Conservation (phyloP, 2,888 invertebrate species). For the Blastobasis adustella region DNA sequence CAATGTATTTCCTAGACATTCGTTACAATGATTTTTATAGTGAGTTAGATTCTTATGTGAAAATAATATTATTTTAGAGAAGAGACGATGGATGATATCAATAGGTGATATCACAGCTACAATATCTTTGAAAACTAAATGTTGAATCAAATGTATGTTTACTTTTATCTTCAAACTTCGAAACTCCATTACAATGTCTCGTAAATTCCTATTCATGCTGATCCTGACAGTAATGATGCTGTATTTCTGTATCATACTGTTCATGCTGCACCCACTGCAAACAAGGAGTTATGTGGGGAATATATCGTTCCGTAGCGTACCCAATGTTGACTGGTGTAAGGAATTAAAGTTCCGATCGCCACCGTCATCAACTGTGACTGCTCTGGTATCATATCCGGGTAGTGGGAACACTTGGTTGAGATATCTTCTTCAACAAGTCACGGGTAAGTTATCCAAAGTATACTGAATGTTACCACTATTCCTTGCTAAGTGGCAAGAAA, state of each 20-base stretch:
- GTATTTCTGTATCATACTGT: slow-evolving; percentile 58
- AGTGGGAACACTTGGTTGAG: slow-evolving; percentile 90
- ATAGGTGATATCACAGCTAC: too few species aligned
- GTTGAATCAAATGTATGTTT: slow-evolving; percentile 20
- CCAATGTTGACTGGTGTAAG: slow-evolving; percentile 67
- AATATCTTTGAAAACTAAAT: slow-evolving; percentile 3
- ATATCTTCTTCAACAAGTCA: slow-evolving; percentile 85
- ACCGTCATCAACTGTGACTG: slow-evolving; percentile 66
- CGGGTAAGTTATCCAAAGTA: slow-evolving; percentile 61
- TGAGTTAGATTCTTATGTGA: too few species aligned
- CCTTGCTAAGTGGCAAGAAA: too few species aligned
- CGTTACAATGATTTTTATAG: too few species aligned
- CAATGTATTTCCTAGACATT: too few species aligned
- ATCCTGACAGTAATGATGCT: slow-evolving; percentile 47
- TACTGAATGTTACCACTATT: too few species aligned
- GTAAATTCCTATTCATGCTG: slow-evolving; percentile 49
- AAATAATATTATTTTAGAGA: too few species aligned
- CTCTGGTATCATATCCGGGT: slow-evolving; percentile 87
- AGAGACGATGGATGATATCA: too few species aligned
- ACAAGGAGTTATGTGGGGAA: slow-evolving; percentile 30
- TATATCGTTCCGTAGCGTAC: slow-evolving; percentile 37
- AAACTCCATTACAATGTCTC: slow-evolving; percentile 37
- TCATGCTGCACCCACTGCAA: slow-evolving; percentile 55
- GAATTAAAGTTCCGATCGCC: slow-evolving; percentile 63
- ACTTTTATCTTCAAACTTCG: slow-evolving; percentile 7